Conservation (phyloP, 2,113 vertebrate genomes). For the Leucopternis melanops region DNA sequence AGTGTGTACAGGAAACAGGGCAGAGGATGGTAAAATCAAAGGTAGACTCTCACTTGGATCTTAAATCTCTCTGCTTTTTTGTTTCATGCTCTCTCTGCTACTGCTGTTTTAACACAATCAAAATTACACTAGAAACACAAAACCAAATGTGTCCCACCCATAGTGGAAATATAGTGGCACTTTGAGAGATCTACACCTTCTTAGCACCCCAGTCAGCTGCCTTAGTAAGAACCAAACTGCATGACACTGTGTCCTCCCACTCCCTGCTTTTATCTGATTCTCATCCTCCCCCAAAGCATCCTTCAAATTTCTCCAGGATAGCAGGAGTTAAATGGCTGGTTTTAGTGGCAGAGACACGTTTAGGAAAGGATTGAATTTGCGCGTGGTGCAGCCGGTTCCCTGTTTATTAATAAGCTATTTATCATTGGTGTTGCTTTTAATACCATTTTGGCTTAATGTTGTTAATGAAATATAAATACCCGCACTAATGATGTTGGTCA, state of each 20-base stretch:
- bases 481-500: constrained; percentile 82
- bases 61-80: not conserved
- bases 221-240: not conserved
- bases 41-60: not conserved
- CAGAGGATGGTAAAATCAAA: not conserved
- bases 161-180: not conserved
- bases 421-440: constrained; percentile 83
- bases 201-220: not conserved
- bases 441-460: constrained; percentile 82
- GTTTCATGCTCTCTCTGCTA: not conserved
- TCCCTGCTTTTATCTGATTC: not conserved
- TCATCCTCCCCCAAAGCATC: not conserved
- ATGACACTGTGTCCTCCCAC: not conserved
- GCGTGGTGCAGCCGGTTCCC: constrained; percentile 62
- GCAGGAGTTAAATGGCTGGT: constrained; percentile 65
- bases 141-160: not conserved
- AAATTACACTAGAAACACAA: not conserved
- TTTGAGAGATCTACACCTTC: not conserved
- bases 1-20: not conserved
- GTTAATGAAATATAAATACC: constrained; percentile 88
- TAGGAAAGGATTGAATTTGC: constrained; percentile 58
- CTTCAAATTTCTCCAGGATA: constrained; percentile 19
- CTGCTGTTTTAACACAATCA: not conserved
- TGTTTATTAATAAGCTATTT: constrained; percentile 86
- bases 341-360: constrained; percentile 28